These are phyloP conservation scores for Eumerus sabulonum DNA, from an alignment of 2,888 invertebrate genomes.

Conservation along the genomic window DNA sequence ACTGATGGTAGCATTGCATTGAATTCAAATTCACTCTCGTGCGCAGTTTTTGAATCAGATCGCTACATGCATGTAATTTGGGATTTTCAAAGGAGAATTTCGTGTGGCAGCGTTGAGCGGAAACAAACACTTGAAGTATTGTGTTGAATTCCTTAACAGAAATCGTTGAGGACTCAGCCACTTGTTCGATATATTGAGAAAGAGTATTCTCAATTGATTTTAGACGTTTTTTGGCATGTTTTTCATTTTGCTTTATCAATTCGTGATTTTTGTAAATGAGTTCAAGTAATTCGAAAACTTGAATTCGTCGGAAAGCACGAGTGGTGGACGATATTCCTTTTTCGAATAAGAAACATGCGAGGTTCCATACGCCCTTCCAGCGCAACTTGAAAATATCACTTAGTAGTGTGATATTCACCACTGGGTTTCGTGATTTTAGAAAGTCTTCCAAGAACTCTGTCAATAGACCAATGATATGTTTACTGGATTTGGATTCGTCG, in stretches of 20 bases:
- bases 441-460: slow-evolving; percentile 73
- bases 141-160: slow-evolving; percentile 72
- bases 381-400: slow-evolving; percentile 83
- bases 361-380: slow-evolving; percentile 83
- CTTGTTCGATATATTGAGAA: slow-evolving; percentile 59
- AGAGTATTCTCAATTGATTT: slow-evolving; percentile 71
- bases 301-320: slow-evolving; percentile 84
- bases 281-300: slow-evolving; percentile 84
- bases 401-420: slow-evolving; percentile 83
- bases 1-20: slow-evolving; percentile 70
- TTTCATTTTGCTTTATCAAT: slow-evolving; percentile 70
- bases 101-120: slow-evolving; percentile 69
- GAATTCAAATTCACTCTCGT: slow-evolving; percentile 70
- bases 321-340: slow-evolving; percentile 82
- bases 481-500: slow-evolving; percentile 22
- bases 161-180: slow-evolving; percentile 53
- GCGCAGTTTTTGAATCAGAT: slow-evolving; percentile 70
- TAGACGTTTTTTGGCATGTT: slow-evolving; percentile 67
- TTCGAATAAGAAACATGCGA: slow-evolving; percentile 82
- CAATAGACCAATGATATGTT: slow-evolving; percentile 69
- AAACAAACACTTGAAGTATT: slow-evolving; percentile 70
- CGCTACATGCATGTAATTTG: slow-evolving; percentile 38
- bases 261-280: slow-evolving; percentile 82
- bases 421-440: slow-evolving; percentile 73
- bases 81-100: slow-evolving; percentile 65